Conservation (phyloP, 1,140 invertebrate species). For the Atta texana region DNA sequence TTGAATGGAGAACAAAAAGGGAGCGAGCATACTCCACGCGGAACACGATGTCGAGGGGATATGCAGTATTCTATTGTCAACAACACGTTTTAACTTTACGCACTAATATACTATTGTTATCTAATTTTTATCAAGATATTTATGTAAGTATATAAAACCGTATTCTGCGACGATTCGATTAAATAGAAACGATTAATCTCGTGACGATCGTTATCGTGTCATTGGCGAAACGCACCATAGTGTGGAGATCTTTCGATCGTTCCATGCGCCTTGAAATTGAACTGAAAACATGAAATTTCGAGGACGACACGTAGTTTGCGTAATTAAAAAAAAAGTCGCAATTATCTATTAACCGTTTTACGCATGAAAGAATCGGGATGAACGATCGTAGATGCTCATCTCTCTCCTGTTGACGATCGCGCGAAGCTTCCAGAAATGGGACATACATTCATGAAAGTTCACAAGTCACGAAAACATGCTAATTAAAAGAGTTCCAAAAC, state of each 20-base stretch:
- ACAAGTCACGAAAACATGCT: constrained; percentile 80
- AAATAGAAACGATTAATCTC: constrained; percentile 15
- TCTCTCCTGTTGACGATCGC: constrained; percentile 39
- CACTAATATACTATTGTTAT: constrained; percentile 71
- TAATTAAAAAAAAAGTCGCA: constrained; percentile 15
- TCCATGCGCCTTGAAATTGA: constrained; percentile 11
- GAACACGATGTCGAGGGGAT: constrained; percentile 63
- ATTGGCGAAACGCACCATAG: not conserved
- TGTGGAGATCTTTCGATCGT: not conserved
- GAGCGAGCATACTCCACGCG: constrained; percentile 36
- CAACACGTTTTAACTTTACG: constrained; percentile 64
- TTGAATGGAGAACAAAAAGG: not conserved
- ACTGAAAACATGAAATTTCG: constrained; percentile 29
- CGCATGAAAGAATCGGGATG: constrained; percentile 8
- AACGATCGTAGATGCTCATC: constrained; percentile 19
- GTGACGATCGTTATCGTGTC: constrained; percentile 7
- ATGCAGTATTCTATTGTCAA: constrained; percentile 72
- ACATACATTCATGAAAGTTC: constrained; percentile 64
- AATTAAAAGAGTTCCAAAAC: constrained; percentile 82
- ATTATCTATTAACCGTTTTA: constrained; percentile 20
- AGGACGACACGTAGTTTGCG: constrained; percentile 11
- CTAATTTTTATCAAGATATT: constrained; percentile 66
- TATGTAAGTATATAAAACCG: constrained; percentile 33
- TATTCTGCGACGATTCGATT: constrained; percentile 32
- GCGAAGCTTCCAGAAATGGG: constrained; percentile 47